Evolutionary conservation across 2,797 vertebrate genomes (phyloP), one percentile per base, ranked within the genome.

Genomic region (Babyrousa celebensis): DNA sequence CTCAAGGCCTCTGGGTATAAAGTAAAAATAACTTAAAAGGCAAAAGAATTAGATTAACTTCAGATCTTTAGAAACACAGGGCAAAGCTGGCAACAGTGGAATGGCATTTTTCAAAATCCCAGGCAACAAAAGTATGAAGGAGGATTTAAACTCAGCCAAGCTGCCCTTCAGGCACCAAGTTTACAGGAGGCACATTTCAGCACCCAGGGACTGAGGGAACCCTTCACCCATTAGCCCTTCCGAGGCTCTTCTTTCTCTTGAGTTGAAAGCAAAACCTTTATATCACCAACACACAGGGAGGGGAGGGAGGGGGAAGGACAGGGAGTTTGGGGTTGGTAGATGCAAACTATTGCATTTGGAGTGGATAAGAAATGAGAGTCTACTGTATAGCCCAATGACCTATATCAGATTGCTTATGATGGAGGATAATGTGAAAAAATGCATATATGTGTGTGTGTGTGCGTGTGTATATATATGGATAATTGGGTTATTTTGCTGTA

Each of bases 71-170:
- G 18, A 32, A 32, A 20, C 67, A 32, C 67, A 18, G 80, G 65
- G 72, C 32, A 36, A 85, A 58, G 36, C 32, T 20, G 67, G 58
- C 32, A 18, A 10, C 25, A 21, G 48, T 10, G 20, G 77, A 65
- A 15, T 8, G 12, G 20, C 15, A 21, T 65, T 43, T 79, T 78
- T 74, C 20, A 21, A 80, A 95, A 58, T 58, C 32, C 43, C 48
- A 23, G 1, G 14, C 32, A 43, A 54, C 4, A 0, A 60, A 70
- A 29, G 12, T 17, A 1, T 4, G 4, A 18, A 62, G 2, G 12
- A 75, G 32, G 17, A 48, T 56, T 58, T 56, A 48, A 65, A 58
- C 6, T 23, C 67, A 86, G 60, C 36, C 89, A 32, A 56, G 52
- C 6, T 5, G 32, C 40, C 52, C 23, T 58, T 60, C 15, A 5